Conservation (phyloP, 2,888 invertebrate genomes). For the Saturnia japonica region DNA sequence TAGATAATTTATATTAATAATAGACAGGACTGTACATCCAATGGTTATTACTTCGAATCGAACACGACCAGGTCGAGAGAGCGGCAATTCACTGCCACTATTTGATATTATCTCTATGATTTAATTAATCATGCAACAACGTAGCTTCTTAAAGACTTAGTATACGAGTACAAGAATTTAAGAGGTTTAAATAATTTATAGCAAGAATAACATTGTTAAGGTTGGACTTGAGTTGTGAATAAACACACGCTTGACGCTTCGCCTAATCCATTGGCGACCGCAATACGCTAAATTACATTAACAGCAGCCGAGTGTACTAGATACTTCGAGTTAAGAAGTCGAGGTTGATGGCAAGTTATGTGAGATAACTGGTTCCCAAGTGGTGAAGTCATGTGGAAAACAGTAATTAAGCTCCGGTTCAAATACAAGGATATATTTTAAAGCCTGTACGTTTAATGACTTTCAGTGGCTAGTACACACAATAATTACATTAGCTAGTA, state of each 20-base stretch:
- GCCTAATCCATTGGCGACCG: conserved; percentile 52
- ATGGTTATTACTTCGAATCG: conserved; percentile 25
- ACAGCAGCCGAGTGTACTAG: conserved; percentile 22
- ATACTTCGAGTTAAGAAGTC: conserved; percentile 12
- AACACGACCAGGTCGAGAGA: not conserved
- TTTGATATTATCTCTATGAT: not conserved
- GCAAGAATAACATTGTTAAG: conserved; percentile 4
- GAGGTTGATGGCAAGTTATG: conserved; percentile 12
- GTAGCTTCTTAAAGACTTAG: not conserved
- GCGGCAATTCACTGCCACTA: not conserved
- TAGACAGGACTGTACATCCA: conserved; percentile 19
- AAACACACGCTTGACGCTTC: conserved; percentile 24
- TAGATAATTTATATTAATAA: not conserved
- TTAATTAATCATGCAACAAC: conserved; percentile 4
- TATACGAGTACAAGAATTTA: not conserved
- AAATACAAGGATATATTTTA: not conserved
- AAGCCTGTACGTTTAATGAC: conserved; percentile 10
- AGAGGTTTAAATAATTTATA: not conserved
- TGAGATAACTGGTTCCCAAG: conserved; percentile 13
- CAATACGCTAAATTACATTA: conserved; percentile 64
- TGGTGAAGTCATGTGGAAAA: conserved; percentile 19
- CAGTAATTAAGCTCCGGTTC: conserved; percentile 10
- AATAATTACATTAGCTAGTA: not conserved
- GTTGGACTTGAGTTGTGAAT: conserved; percentile 28
- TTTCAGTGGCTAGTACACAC: not conserved